These are phyloP conservation scores for Diprion similis DNA, from an alignment of 1,140 invertebrate species.

Conservation along the genomic window DNA sequence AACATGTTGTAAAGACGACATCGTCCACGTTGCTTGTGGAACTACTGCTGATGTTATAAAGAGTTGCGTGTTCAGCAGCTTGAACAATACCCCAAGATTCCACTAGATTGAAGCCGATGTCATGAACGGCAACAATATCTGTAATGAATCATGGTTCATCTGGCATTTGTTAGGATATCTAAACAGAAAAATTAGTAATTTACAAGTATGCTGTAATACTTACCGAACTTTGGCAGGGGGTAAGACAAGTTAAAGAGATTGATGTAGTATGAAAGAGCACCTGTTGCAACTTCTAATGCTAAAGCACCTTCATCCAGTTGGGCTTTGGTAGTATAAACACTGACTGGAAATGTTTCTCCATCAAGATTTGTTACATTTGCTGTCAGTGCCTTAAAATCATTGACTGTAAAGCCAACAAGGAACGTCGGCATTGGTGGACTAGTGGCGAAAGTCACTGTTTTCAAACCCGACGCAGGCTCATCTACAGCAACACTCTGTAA, in stretches of 20 bases:
- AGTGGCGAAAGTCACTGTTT: constrained; percentile 74
- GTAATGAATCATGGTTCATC: constrained; percentile 39
- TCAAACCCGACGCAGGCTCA: constrained; percentile 52
- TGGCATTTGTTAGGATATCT: constrained; percentile 14
- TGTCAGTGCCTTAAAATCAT: constrained; percentile 76
- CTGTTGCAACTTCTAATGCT: constrained; percentile 78
- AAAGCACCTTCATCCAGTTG: constrained; percentile 81
- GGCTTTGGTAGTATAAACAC: constrained; percentile 76
- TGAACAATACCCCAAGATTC: constrained; percentile 93
- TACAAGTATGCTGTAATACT: constrained; percentile 32
- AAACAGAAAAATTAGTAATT: not conserved
- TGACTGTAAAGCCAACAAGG: constrained; percentile 88
- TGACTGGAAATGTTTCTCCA: constrained; percentile 67
- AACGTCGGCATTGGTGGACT: constrained; percentile 94
- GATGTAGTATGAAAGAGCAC: constrained; percentile 85
- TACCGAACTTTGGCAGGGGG: constrained; percentile 86
- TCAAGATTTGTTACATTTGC: constrained; percentile 65
- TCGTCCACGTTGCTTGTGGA: constrained; percentile 78
- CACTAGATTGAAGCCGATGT: constrained; percentile 95
- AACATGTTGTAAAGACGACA: constrained; percentile 82
- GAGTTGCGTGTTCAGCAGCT: constrained; percentile 81
- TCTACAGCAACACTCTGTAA: constrained; percentile 50
- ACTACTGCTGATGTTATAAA: constrained; percentile 73
- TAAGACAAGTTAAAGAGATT: constrained; percentile 87
- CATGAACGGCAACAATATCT: constrained; percentile 94